Conservation (phyloP, 2,888 invertebrate species). For the Lucinisca nassula region DNA sequence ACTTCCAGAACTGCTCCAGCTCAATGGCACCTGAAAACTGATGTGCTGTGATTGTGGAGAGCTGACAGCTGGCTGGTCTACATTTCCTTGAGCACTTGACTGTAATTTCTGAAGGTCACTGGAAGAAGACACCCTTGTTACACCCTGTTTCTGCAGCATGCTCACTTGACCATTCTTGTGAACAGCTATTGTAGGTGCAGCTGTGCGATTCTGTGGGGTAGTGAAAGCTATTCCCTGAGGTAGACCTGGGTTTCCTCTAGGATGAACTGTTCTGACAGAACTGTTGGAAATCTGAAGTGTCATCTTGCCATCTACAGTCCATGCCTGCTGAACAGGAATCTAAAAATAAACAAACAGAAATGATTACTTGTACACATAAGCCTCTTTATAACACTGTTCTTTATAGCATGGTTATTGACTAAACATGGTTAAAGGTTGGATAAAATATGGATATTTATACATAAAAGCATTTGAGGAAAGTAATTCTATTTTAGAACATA, state of each 20-base stretch:
- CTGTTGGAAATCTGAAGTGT: constrained; percentile 37
- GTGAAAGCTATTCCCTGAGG: not conserved
- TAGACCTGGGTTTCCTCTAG: not conserved
- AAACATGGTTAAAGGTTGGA: no score
- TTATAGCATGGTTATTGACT: no score
- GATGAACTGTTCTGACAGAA: not conserved
- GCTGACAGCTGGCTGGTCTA: not conserved
- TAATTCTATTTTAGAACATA: no score
- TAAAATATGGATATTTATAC: no score
- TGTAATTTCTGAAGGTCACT: not conserved
- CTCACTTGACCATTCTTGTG: not conserved
- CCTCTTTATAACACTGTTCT: no score
- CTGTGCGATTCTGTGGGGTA: not conserved
- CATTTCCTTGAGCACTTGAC: not conserved
- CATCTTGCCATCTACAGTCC: constrained; percentile 53
- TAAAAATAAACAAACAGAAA: not conserved
- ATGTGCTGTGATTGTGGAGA: constrained; percentile 15
- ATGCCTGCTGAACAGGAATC: constrained; percentile 50
- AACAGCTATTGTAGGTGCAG: not conserved
- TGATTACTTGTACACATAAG: not conserved
- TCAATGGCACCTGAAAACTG: constrained; percentile 62
- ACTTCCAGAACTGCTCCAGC: constrained; percentile 56
- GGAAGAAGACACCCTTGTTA: not conserved
- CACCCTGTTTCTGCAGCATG: not conserved
- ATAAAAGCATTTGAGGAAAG: no score